Evolutionary conservation across 2,888 invertebrate genomes (phyloP).

Genomic region (Endomychus coccineus): DNA sequence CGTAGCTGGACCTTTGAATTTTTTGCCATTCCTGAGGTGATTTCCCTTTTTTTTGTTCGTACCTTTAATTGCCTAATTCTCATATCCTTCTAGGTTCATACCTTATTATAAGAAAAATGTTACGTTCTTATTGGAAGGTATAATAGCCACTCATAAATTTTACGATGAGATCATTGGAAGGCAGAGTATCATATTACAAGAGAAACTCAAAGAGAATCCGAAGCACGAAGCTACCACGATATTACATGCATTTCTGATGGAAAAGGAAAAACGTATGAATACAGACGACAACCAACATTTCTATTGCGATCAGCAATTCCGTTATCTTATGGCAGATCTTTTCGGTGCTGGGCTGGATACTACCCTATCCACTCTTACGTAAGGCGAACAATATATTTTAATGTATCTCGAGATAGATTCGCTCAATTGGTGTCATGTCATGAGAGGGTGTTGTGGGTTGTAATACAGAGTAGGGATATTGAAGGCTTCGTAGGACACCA

Average conservation of each 20-base stretch:
- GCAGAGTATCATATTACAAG: constrained; percentile 24
- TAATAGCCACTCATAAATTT: constrained; percentile 62
- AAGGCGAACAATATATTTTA: no score
- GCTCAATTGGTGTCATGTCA: no score
- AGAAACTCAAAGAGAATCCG: constrained; percentile 9
- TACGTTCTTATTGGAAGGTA: constrained; percentile 58
- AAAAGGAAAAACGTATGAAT: constrained; percentile 49
- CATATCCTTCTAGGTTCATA: constrained; percentile 47
- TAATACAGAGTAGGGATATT: no score
- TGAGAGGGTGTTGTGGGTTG: no score
- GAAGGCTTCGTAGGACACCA: no score
- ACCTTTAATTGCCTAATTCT: not conserved
- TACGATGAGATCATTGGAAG: constrained; percentile 62
- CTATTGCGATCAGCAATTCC: constrained; percentile 60
- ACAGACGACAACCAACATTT: constrained; percentile 43
- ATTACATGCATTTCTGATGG: constrained; percentile 57
- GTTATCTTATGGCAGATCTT: constrained; percentile 71
- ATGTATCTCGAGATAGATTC: no score
- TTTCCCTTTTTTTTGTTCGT: not conserved
- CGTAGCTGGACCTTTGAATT: constrained; percentile 75
- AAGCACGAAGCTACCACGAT: constrained; percentile 36
- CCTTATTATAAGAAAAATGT: constrained; percentile 59
- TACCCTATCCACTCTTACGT: constrained; percentile 64
- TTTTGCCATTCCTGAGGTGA: constrained; percentile 72
- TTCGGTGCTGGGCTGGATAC: constrained; percentile 85